Conservation (phyloP, 2,888 invertebrate genomes). For the Monoplex corrugatus region DNA sequence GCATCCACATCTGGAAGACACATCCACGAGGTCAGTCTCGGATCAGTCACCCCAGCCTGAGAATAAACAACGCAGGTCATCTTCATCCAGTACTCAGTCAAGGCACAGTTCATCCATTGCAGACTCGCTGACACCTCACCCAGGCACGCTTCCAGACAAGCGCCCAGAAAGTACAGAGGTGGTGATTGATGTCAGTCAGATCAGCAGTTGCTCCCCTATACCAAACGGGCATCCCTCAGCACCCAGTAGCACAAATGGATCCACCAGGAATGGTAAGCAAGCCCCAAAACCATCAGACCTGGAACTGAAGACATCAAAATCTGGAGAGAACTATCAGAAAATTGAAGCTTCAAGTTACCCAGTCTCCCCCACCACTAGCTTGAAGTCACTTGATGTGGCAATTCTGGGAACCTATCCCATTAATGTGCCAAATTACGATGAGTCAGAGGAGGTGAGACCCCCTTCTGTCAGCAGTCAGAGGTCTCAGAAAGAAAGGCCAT, state of each 20-base stretch:
- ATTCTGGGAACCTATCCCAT: neutral
- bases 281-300: neutral
- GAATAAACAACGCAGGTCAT: slow-evolving; percentile 8
- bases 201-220: neutral
- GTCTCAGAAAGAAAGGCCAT: too few relatives aligned
- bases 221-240: slow-evolving; percentile 14
- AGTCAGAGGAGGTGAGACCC: neutral
- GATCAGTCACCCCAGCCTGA: neutral
- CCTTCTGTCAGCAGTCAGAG: neutral
- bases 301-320: neutral
- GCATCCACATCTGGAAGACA: neutral
- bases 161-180: slow-evolving; percentile 18
- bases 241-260: neutral
- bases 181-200: slow-evolving; percentile 18
- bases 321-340: slow-evolving; percentile 11
- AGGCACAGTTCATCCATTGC: neutral
- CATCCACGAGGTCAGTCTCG: neutral
- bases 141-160: slow-evolving; percentile 27
- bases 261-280: neutral
- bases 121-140: slow-evolving; percentile 18
- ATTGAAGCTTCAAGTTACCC: slow-evolving; percentile 25
- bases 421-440: neutral
- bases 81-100: slow-evolving; percentile 6
- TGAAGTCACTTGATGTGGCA: neutral
- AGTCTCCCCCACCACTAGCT: slow-evolving; percentile 16